Percentiles rank a stretch among this genome's conserved stretches.
Conservation (phyloP, 2,113 vertebrate genomes). For the Toxotes chatareus region DNA sequence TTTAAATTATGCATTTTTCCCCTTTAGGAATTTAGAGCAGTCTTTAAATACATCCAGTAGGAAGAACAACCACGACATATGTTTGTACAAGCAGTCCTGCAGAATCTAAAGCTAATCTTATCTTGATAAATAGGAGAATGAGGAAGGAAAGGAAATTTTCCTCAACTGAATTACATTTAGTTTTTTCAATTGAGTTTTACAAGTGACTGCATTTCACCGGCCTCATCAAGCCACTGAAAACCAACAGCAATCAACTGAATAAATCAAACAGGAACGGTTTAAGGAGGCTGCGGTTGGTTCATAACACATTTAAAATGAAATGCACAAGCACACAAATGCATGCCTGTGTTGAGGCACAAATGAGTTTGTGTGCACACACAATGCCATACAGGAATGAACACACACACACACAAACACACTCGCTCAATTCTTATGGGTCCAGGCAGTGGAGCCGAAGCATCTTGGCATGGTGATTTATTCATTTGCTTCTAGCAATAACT, state of each 20-base stretch:
- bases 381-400: background rate
- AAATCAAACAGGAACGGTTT: slow-evolving; percentile 61
- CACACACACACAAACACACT: slow-evolving; percentile 10
- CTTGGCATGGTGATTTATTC: slow-evolving; percentile 72
- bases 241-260: slow-evolving; percentile 65
- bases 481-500: slow-evolving; percentile 71
- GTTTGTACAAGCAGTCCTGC: background rate
- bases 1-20: slow-evolving; percentile 12
- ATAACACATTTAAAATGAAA: slow-evolving; percentile 46
- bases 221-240: slow-evolving; percentile 63
- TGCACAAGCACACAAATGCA: slow-evolving; percentile 41
- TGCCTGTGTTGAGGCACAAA: slow-evolving; percentile 31
- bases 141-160: slow-evolving; percentile 24
- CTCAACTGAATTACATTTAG: slow-evolving; percentile 53
- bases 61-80: background rate
- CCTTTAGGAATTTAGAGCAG: background rate
- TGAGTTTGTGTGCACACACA: slow-evolving; percentile 29
- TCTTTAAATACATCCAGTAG: slow-evolving; percentile 6
- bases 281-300: slow-evolving; percentile 42
- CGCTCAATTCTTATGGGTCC: slow-evolving; percentile 22
- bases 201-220: slow-evolving; percentile 55
- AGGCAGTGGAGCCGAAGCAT: slow-evolving; percentile 41
- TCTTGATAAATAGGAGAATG: slow-evolving; percentile 8
- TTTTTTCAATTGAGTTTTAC: slow-evolving; percentile 51
- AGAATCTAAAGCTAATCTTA: slow-evolving; percentile 27